Conservation (phyloP, 2,113 vertebrate species). For the Smithornis capensis region DNA sequence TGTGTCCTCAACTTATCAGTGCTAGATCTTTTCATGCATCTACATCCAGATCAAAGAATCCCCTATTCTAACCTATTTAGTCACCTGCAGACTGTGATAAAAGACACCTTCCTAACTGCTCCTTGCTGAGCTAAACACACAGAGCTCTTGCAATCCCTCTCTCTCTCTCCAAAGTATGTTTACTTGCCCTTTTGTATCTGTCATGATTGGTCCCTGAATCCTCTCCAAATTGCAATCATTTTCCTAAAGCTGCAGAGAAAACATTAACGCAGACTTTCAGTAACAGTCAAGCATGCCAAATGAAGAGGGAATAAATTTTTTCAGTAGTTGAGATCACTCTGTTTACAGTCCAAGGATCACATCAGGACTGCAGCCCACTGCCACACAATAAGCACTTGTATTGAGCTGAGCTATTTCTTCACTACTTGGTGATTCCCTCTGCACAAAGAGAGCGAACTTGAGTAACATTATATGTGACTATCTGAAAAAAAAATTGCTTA, state of each 20-base stretch:
- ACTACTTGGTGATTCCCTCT: neutral
- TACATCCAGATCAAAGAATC: neutral
- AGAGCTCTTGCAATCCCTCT: neutral
- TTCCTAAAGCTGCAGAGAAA: neutral
- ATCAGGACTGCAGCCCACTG: neutral
- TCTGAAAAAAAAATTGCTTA: neutral
- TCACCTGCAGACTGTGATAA: neutral
- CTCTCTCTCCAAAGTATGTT: constrained; percentile 29
- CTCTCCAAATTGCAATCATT: constrained; percentile 40
- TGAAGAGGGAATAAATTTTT: constrained; percentile 19
- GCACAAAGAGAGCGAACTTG: neutral
- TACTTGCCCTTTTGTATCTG: constrained; percentile 23
- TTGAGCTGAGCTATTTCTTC: neutral
- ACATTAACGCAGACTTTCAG: constrained; percentile 10
- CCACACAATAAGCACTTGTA: neutral
- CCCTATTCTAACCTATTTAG: neutral
- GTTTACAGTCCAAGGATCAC: neutral
- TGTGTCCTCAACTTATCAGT: neutral
- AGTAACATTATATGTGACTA: neutral
- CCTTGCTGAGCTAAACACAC: neutral
- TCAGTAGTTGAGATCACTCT: neutral
- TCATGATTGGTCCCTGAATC: constrained; percentile 24
- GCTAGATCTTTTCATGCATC: neutral
- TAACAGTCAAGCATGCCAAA: constrained; percentile 1
- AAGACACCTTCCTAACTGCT: neutral